A percentile compares a stretch with the other conserved stretches of the same genome.
These are phyloP conservation scores for Teleopsis dalmanni DNA, from an alignment of 1,140 invertebrate genomes.

Conservation along the genomic window DNA sequence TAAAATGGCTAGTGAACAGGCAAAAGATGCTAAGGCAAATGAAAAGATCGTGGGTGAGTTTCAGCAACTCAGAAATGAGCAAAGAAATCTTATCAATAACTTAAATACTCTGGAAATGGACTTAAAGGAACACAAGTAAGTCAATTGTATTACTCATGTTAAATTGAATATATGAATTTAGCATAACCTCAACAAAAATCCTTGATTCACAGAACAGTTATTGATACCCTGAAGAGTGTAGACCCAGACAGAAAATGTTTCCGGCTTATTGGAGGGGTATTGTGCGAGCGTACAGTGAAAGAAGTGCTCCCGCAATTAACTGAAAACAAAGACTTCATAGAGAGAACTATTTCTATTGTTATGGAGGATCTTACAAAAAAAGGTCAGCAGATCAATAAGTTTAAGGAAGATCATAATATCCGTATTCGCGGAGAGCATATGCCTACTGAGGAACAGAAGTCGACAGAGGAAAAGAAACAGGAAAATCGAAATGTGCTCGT, in stretches of 20 bases:
- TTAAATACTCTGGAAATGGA: conserved; percentile 87
- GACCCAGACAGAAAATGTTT: conserved; percentile 84
- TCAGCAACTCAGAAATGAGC: conserved; percentile 78
- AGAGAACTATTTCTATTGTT: conserved; percentile 66
- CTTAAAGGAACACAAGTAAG: conserved; percentile 91
- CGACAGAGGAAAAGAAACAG: conserved; percentile 28
- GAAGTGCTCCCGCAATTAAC: conserved; percentile 80
- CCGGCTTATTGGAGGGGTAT: conserved; percentile 84
- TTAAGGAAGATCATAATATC: conserved; percentile 86
- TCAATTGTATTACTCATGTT: no score
- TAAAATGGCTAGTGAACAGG: conserved; percentile 42
- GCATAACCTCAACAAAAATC: conserved; percentile 1
- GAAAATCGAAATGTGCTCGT: conserved; percentile 54
- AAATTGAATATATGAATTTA: no score
- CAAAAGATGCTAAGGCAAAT: conserved; percentile 45
- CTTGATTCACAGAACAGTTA: conserved; percentile 68
- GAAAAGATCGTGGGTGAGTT: conserved; percentile 83
- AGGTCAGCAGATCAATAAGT: conserved; percentile 87
- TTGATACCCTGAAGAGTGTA: conserved; percentile 84
- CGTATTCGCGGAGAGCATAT: conserved; percentile 60
- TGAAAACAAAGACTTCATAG: conserved; percentile 76
- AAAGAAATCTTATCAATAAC: conserved; percentile 76
- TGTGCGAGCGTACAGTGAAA: conserved; percentile 86
- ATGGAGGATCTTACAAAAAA: conserved; percentile 78
- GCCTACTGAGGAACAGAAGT: conserved; percentile 44